Conservation (phyloP, 2,888 invertebrate species). For the Spilosoma lubricipeda region DNA sequence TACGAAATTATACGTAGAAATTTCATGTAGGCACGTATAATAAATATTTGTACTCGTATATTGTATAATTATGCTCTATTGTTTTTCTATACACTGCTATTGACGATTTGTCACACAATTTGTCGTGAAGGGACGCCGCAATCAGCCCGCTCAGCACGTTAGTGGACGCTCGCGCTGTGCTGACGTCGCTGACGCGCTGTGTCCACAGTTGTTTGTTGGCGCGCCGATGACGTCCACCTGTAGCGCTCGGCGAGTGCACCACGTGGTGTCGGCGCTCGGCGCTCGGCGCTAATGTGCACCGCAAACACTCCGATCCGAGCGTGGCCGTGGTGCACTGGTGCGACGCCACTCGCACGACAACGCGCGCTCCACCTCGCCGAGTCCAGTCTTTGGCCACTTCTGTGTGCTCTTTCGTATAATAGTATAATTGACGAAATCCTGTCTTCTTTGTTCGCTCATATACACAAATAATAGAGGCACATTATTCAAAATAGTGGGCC, state of each 20-base stretch:
- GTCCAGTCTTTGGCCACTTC: not conserved
- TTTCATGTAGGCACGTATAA: too few relatives aligned
- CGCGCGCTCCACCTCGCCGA: not conserved
- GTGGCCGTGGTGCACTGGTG: too few relatives aligned
- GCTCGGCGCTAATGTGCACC: constrained; percentile 34
- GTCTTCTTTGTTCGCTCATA: not conserved
- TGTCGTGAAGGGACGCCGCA: not conserved
- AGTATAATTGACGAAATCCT: not conserved
- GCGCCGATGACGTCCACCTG: not conserved
- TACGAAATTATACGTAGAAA: too few relatives aligned
- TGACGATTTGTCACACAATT: not conserved
- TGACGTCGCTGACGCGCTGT: too few relatives aligned
- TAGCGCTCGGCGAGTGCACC: not conserved
- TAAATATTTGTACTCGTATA: too few relatives aligned
- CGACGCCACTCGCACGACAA: not conserved
- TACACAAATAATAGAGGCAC: not conserved
- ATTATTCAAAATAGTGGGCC: constrained; percentile 4
- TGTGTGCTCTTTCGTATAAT: not conserved
- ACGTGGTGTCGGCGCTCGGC: constrained; percentile 24
- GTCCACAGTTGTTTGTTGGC: constrained; percentile 1
- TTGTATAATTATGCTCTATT: not conserved
- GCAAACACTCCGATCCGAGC: constrained; percentile 21
- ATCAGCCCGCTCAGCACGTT: not conserved
- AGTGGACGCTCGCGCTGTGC: not conserved
- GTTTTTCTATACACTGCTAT: not conserved